Percentiles rank a stretch among this genome's conserved stretches.
Evolutionary conservation across 2,113 vertebrate species (phyloP).

Genomic region (Oenanthe melanoleuca): DNA sequence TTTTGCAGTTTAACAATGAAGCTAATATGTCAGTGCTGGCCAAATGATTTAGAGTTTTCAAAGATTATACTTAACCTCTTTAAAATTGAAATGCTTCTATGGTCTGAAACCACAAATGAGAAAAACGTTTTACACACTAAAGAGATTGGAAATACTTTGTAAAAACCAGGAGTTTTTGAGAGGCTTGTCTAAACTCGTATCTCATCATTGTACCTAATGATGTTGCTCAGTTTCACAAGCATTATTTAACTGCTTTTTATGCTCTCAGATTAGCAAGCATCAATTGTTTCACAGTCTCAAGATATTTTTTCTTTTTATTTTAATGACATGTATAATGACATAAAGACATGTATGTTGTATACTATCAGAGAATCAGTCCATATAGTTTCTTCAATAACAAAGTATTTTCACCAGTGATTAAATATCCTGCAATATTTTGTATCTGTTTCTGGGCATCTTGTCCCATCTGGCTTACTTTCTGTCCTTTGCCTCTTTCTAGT

Average conservation of each 20-base stretch:
- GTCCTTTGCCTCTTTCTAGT: background rate
- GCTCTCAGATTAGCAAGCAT: background rate
- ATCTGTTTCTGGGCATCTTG: background rate
- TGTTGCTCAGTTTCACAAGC: background rate
- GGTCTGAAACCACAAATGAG: background rate
- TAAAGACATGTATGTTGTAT: background rate
- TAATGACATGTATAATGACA: background rate
- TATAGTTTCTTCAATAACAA: background rate
- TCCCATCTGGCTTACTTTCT: background rate
- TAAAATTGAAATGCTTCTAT: background rate
- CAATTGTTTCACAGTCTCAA: background rate
- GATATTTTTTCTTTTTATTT: background rate
- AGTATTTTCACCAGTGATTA: background rate
- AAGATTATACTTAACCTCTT: background rate
- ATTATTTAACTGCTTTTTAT: background rate
- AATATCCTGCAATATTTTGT: background rate
- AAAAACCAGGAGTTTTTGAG: accelerated
- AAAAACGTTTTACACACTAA: background rate
- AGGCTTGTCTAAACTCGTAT: background rate
- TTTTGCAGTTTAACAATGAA: background rate
- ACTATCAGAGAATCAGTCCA: background rate
- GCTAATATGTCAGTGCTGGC: background rate
- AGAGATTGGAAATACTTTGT: background rate
- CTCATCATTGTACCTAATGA: background rate
- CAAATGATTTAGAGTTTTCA: background rate